Evolutionary conservation across 2,113 vertebrate species (phyloP).

Genomic region (Megaleporinus macrocephalus): DNA sequence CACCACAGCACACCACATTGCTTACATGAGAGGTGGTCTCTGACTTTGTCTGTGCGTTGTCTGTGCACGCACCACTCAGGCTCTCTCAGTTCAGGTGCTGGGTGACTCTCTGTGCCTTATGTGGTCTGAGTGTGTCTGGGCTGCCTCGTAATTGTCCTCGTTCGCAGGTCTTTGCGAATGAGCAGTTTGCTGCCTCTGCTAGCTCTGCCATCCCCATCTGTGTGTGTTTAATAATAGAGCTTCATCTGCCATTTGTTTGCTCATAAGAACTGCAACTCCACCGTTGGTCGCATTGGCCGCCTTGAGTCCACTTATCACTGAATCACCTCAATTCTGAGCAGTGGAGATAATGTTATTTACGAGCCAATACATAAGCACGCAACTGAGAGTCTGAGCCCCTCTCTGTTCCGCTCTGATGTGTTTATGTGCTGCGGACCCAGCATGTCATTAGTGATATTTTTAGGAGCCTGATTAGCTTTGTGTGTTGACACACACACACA

Average conservation of each 20-base stretch:
- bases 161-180: slow-evolving; percentile 11
- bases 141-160: slow-evolving; percentile 8
- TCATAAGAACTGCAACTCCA: neutral
- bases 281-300: neutral
- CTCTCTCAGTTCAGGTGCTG: neutral
- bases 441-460: slow-evolving; percentile 52
- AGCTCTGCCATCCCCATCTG: neutral
- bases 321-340: slow-evolving; percentile 10
- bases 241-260: slow-evolving; percentile 25
- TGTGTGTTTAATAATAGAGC: slow-evolving; percentile 10
- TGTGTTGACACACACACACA: slow-evolving; percentile 28
- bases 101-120: neutral
- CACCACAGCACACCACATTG: too few relatives aligned
- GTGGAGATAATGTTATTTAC: slow-evolving; percentile 38
- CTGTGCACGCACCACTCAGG: neutral
- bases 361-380: slow-evolving; percentile 11
- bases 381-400: neutral
- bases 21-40: too few relatives aligned
- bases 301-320: slow-evolving; percentile 20
- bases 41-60: too few relatives aligned
- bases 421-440: slow-evolving; percentile 8
- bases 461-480: slow-evolving; percentile 41
- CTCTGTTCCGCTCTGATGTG: neutral
- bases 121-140: neutral
- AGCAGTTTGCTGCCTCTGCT: neutral